phyloP scores from a whole-genome alignment of 1,140 invertebrate species.

The Neodiprion pinetum region DNA sequence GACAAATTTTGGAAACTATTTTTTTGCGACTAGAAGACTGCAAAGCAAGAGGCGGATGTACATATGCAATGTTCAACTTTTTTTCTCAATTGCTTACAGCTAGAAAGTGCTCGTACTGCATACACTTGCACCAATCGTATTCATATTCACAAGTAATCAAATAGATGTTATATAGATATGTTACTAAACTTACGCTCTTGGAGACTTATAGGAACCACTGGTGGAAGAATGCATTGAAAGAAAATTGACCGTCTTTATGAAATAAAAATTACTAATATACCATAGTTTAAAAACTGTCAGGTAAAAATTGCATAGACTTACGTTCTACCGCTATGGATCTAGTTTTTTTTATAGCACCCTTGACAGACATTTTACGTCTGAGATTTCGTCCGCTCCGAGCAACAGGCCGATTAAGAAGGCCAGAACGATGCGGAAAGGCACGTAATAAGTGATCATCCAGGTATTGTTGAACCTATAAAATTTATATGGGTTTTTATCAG shows the following conservation, averaged over 20 bases:
- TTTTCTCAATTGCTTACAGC: not conserved
- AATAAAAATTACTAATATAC: constrained; percentile 26
- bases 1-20: constrained; percentile 25
- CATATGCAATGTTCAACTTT: not conserved
- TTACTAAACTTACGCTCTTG: constrained; percentile 48
- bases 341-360: constrained; percentile 87
- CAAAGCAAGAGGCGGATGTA: no score
- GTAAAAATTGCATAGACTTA: constrained; percentile 59
- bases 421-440: constrained; percentile 75
- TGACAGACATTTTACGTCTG: constrained; percentile 79
- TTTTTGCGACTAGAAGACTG: not conserved
- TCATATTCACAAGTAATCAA: not conserved
- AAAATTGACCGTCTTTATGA: constrained; percentile 32
- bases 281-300: constrained; percentile 22
- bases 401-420: constrained; percentile 64
- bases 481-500: constrained; percentile 13
- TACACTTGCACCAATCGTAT: not conserved
- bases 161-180: not conserved
- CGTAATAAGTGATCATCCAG: constrained; percentile 86
- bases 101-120: not conserved
- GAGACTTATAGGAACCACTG: constrained; percentile 37
- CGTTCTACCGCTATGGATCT: constrained; percentile 85
- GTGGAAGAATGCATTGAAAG: constrained; percentile 43
- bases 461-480: constrained; percentile 83
- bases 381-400: constrained; percentile 65